phyloP scores from a whole-genome alignment of 2,888 invertebrate species.

The Macrostomum cliftonense region DNA sequence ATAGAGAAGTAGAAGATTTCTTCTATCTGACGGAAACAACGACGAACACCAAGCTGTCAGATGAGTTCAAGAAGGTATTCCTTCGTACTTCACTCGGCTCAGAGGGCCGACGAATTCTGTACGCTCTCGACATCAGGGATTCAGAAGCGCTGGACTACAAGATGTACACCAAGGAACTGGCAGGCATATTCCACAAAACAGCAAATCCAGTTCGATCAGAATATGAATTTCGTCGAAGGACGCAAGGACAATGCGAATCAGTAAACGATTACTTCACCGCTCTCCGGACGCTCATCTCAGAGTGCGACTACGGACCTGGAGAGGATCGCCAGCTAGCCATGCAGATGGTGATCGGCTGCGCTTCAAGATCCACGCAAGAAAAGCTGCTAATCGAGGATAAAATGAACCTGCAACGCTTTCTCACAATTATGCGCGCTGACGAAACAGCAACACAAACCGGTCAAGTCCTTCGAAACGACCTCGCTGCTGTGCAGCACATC shows the following conservation, averaged over 20 bases:
- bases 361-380: neutral
- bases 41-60: neutral
- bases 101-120: constrained; percentile 1
- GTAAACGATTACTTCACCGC: constrained; percentile 1
- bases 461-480: too few relatives aligned
- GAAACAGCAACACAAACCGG: neutral
- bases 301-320: neutral
- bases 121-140: neutral
- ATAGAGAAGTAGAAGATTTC: too few relatives aligned
- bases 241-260: neutral
- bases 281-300: neutral
- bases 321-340: neutral
- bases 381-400: neutral
- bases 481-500: too few relatives aligned
- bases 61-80: neutral
- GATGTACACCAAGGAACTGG: neutral
- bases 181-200: neutral
- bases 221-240: constrained; percentile 1
- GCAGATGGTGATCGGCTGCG: constrained; percentile 1
- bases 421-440: constrained; percentile 3
- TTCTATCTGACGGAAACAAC: too few relatives aligned
- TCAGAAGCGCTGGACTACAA: neutral
- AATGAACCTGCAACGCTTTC: neutral
- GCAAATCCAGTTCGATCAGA: constrained; percentile 1
- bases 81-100: neutral